Evolutionary conservation across 2,888 invertebrate species (phyloP), one percentile per base, ranked within the genome.

Genomic region (Xanthorhoe spadicearia): DNA sequence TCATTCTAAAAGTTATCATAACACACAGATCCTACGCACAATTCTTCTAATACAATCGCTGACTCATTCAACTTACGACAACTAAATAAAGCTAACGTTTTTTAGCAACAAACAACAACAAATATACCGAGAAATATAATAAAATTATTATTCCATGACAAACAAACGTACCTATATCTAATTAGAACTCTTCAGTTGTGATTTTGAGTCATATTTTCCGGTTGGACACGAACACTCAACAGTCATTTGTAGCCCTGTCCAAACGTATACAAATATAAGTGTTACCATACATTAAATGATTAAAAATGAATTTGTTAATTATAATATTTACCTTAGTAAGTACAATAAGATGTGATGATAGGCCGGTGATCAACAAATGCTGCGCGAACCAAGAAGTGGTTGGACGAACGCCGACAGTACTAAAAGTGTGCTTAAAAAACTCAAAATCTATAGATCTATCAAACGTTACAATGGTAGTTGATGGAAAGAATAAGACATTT

Each of bases 361-460:
- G 56, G 19, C 57, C 57, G 15, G 19, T 10, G 5, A n/a, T 63
- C 8, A n/a, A 46, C 23, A 63, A 63, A 15, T 63, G 63, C n/a
- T 63, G 63, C 43, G 2, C 46, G 0, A 46, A 8, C 1, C 4
- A 57, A 17, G 46, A 63, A n/a, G 3, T 35, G n/a, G 63, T 63
- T 4, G 43, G 55, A 2, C 50, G 17, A 5, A 3, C 6, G 0
- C 8, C 13, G 7, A 28, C 50, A 18, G n/a, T 17, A 18, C 32
- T 7, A 48, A 57, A 63, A 58, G 23, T 28, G 46, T 64, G 48
- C 13, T 61, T 9, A 13, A 46, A 5, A 15, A 10, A 1, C 43
- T 43, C 4, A 4, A 32, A 23, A 6, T 7, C 7, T 13, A 13
- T 19, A 0, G 19, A 50, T 28, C 54, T 59, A 3, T 23, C 59